phyloP scores from a whole-genome alignment of 53 echinoderm and acorn worm species.

The Henricia sp. region DNA sequence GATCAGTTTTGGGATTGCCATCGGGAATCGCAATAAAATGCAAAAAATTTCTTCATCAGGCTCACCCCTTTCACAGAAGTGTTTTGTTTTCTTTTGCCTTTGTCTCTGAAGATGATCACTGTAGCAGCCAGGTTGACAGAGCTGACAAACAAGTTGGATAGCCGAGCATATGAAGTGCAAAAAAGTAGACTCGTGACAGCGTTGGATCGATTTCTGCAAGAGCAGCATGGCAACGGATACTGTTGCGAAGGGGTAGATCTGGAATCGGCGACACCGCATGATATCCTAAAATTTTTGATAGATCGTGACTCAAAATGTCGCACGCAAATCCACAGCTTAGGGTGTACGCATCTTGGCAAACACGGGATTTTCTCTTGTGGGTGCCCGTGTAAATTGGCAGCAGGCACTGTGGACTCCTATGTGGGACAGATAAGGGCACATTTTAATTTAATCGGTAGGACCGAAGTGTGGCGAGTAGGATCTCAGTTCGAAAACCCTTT shows the following conservation, averaged over 20 bases:
- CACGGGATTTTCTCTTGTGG: slow-evolving; percentile 6
- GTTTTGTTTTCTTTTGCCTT: neutral
- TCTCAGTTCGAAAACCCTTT: neutral
- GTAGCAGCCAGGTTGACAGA: neutral
- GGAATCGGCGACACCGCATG: slow-evolving; percentile 14
- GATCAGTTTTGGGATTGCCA: neutral
- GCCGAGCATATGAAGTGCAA: neutral
- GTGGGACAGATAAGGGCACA: slow-evolving; percentile 27
- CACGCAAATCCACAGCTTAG: slow-evolving; percentile 19
- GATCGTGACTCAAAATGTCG: neutral
- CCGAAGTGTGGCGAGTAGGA: neutral
- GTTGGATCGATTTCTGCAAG: neutral
- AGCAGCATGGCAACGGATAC: neutral
- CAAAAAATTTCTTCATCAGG: neutral
- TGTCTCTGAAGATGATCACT: neutral
- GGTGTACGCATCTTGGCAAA: slow-evolving; percentile 22
- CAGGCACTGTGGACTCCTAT: slow-evolving; percentile 27
- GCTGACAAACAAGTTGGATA: neutral
- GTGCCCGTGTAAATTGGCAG: slow-evolving; percentile 4
- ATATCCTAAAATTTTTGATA: slow-evolving; percentile 21
- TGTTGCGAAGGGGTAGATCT: neutral
- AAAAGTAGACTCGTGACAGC: neutral
- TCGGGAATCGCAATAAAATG: neutral
- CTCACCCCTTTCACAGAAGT: neutral
- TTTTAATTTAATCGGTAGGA: neutral